Conservation (phyloP, 2,888 invertebrate species). For the Odontothrips loti region DNA sequence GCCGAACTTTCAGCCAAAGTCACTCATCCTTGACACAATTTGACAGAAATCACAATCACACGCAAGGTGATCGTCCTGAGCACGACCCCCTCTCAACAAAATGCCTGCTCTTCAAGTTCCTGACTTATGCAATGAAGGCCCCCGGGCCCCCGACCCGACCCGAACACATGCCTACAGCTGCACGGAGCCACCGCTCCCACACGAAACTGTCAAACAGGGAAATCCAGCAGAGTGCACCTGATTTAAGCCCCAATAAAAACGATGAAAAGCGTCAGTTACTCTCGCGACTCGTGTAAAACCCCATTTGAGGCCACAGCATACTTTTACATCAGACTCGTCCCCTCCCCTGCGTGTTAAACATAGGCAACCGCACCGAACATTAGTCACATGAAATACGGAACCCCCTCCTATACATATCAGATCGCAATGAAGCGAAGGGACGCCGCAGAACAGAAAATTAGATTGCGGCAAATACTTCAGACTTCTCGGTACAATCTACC, state of each 20-base stretch:
- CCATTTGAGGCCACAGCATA: background rate
- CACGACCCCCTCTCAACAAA: background rate
- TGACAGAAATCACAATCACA: too few species aligned
- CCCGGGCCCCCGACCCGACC: background rate
- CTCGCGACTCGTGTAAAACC: background rate
- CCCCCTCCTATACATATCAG: background rate
- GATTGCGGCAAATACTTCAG: too few species aligned
- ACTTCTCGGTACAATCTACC: too few species aligned
- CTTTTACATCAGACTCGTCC: background rate
- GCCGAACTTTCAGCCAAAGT: too few species aligned
- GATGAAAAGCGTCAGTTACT: too few species aligned
- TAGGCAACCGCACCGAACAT: slow-evolving; percentile 3
- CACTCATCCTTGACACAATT: too few species aligned
- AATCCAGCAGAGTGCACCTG: background rate
- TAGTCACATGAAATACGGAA: background rate
- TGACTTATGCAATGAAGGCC: slow-evolving; percentile 10
- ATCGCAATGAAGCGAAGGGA: background rate
- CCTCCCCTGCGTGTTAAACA: background rate
- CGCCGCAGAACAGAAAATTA: too few species aligned
- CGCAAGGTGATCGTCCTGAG: background rate
- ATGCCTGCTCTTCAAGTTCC: background rate
- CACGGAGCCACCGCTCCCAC: background rate
- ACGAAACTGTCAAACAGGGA: background rate
- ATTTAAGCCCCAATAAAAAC: background rate
- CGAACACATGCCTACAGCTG: background rate